Evolutionary conservation across 2,113 vertebrate genomes (phyloP), one percentile per base, ranked within the genome.

Genomic region (Chlorocebus sabaeus): DNA sequence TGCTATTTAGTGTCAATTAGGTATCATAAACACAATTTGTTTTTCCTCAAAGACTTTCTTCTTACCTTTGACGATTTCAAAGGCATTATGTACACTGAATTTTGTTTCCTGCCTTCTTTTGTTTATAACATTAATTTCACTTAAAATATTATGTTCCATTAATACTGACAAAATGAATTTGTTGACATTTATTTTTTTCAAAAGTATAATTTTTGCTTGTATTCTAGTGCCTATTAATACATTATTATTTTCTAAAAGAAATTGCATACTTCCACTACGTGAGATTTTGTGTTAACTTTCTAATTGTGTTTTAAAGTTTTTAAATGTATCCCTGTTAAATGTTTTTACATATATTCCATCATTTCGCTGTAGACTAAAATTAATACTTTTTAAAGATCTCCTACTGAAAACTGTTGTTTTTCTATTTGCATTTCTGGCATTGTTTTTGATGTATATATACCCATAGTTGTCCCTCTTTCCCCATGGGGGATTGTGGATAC

Each of bases 241-340:
- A 48, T 73, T 35, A 82, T 68, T 59, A 94, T 32, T 72, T 88
- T 95, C 59, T 85, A 73, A 86, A 90, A 86, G 38, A 30, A 9
- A 13, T 67, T 67, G 32, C 11, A 84, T 79, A 68, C 3, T 61
- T 22, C 35, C 10, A 55, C 13, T 93, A 57, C 35, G 76, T 90
- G 55, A 86, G 30, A 78, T 82, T 86, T 86, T 90, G 57, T 93
- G 17, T 91, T 97, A 50, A 87, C 11, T 94, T 89, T 84, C 40
- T 52, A 81, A 18, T 25, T 80, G 32, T 50, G 22, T 23, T 92
- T 96, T 48, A 25, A 81, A 64, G 8, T 25, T 86, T 94, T 96
- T n/a, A 68, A 95, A 89, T 27, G 20, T 85, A 70, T 76, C 12
- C 55, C 72, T 86, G 25, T 70, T 61, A 88, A 70, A 68, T 70